A percentile compares a stretch with the other conserved stretches of the same genome.
phyloP scores from a whole-genome alignment of 92 coral and sea anemone species.

The Pocillopora meandrina region DNA sequence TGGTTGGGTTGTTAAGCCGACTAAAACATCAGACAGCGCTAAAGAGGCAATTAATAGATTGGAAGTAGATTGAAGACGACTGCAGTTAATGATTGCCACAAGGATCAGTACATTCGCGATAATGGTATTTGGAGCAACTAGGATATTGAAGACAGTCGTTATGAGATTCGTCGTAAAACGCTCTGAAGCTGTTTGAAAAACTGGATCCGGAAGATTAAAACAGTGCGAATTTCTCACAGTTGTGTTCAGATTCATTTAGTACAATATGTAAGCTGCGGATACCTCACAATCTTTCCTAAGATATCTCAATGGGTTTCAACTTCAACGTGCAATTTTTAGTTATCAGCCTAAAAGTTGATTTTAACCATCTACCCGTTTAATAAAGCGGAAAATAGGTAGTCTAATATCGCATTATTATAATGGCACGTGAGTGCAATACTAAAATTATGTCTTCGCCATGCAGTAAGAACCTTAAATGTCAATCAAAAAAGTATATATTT shows the following conservation, averaged over 20 bases:
- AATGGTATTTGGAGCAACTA: background rate
- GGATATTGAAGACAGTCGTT: background rate
- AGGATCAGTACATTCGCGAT: background rate
- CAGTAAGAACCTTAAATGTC: no score
- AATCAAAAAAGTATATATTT: no score
- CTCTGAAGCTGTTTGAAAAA: background rate
- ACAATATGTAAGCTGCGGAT: no score
- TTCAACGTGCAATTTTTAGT: no score
- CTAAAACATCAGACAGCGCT: conserved; percentile 32
- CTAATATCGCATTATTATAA: no score
- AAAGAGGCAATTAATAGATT: conserved; percentile 27
- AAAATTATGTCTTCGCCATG: no score
- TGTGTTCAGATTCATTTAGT: background rate
- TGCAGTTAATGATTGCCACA: conserved; percentile 1
- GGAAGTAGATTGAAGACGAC: conserved; percentile 18
- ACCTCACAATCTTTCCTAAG: no score
- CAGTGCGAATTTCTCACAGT: background rate
- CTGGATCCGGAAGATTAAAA: background rate
- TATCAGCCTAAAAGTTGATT: no score
- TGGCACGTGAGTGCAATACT: no score
- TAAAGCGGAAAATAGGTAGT: no score
- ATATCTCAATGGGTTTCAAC: no score
- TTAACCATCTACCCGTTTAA: no score
- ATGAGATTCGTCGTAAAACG: background rate
- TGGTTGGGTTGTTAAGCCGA: conserved; percentile 33